Evolutionary conservation across 2,888 invertebrate genomes (phyloP), one percentile per base, ranked within the genome.

Genomic region (Aproaerema taeniolella): DNA sequence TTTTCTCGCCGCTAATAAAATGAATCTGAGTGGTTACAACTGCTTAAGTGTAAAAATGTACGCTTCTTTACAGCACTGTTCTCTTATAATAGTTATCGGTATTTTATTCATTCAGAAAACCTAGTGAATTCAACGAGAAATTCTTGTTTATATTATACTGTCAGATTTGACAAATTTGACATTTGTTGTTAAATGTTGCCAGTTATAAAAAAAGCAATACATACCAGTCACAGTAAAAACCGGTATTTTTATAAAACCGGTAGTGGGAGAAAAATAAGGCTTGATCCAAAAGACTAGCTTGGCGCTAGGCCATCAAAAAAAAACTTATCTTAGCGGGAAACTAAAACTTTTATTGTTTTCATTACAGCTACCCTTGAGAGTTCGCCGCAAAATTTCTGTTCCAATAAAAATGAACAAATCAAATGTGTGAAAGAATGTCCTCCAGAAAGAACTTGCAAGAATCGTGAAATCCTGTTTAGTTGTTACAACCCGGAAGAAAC

Each of bases 401-500:
- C 20, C 14, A 6, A 12, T 12, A 10, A 2, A n/a, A 32, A 32
- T 8, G 16, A 32, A 12, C 7, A 28, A n/a, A 6, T 8, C 9
- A 29, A 26, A 10, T 29, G 29, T 16, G 25, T n/a, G n/a, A n/a
- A 42, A 12, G 40, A 36, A 1, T 68, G 67, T 40, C 61, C 64
- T 2, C 61, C 61, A 1, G 62, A 63, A 43, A 53, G 33, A 38
- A 58, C 61, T 9, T 70, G 70, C 39, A 49, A 35, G 42, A 65
- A 53, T 33, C 63, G 62, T 14, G 37, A 37, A 8, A 48, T 59
- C 15, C 8, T 30, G 15, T 54, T 44, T 26, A 45, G 17, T 7
- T 70, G 70, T 38, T 8, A 8, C 8, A 20, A 20, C 20, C 20
- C 20, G 20, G 5, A 20, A 20, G 20, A 6, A 20, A 20, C 20